Evolutionary conservation across 2,113 vertebrate species (phyloP), one percentile per base, ranked within the genome.

Genomic region (Erythrocercus mccallii): DNA sequence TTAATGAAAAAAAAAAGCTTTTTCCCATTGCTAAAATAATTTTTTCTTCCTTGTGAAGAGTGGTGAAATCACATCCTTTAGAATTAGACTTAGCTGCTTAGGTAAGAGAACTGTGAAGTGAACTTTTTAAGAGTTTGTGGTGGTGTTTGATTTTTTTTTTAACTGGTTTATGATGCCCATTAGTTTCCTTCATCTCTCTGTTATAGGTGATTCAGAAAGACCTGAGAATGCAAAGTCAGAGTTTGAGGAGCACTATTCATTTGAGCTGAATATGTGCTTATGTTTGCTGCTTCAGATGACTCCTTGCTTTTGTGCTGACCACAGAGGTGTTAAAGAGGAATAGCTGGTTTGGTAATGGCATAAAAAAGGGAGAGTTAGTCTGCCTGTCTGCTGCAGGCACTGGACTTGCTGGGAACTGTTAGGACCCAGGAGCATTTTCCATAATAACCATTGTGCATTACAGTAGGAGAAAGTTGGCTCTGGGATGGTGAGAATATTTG

Each of bases 311-410:
- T 95, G 72, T 94, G 91, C 91, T 95, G 90, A 86, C 94, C 3
- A 3, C 90, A 88, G 68, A 90, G 57, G 31, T 81, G 38, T 91
- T 61, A 31, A 90, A 95, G 93, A 86, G 68, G 93, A 92, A 51
- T 70, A 92, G 92, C 94, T 93, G 85, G 87, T 96, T 96, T 93
- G 85, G 87, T 95, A 88, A 73, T 30, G 42, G 51, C 53, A 24
- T 23, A 3, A 48, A 50, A 58, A 79, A 66, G 54, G n/a, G 57
- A 80, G 61, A 95, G 64, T 86, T 73, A 66, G 56, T 23, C 23
- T 80, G 42, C 35, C 35, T 88, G 54, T 35, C 54, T 92, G 64
- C 76, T 96, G 51, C 77, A 88, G 80, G 88, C 54, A 70, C 47
- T 54, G 82, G 42, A 40, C 92, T 78, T 84, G 60, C 56, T 89